Percentiles rank a stretch among this genome's conserved stretches.
These are phyloP conservation scores for Branchinecta sandiegonensis DNA, from an alignment of 2,888 invertebrate species.

Conservation along the genomic window DNA sequence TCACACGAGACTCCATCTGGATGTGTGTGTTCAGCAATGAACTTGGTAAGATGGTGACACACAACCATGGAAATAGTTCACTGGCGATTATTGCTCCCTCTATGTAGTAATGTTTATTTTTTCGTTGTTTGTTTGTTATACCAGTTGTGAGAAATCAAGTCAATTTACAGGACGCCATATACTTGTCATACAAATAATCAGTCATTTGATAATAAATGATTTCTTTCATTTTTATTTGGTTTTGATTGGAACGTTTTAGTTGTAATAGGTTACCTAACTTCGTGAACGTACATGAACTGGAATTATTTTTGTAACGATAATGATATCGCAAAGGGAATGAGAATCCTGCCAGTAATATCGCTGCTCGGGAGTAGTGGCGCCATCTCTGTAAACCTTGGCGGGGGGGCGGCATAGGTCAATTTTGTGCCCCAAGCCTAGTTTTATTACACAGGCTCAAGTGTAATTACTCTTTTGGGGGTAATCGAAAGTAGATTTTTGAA, in stretches of 20 bases:
- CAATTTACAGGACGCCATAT: constrained; percentile 8
- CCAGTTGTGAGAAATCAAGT: neutral
- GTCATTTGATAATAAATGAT: too few relatives aligned
- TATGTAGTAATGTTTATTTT: constrained; percentile 7
- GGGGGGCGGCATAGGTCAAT: too few relatives aligned
- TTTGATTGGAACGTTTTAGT: neutral
- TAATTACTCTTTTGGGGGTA: too few relatives aligned
- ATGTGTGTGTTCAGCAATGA: neutral
- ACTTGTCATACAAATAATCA: constrained; percentile 16
- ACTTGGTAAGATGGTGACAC: neutral
- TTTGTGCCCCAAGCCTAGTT: too few relatives aligned
- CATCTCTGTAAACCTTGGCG: too few relatives aligned
- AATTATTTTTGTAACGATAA: neutral
- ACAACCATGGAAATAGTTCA: neutral
- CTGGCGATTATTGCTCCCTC: constrained; percentile 11
- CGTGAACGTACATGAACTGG: constrained; percentile 8
- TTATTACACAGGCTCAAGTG: too few relatives aligned
- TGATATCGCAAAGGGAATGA: too few relatives aligned
- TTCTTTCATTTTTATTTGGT: neutral
- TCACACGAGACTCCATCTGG: neutral
- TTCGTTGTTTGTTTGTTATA: constrained; percentile 14
- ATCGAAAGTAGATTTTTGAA: too few relatives aligned
- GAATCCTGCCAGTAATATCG: too few relatives aligned
- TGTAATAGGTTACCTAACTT: neutral
- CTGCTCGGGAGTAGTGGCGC: too few relatives aligned